Evolutionary conservation across 2,797 vertebrate species (phyloP).

Genomic region (Sebastiscus albofasciatus): DNA sequence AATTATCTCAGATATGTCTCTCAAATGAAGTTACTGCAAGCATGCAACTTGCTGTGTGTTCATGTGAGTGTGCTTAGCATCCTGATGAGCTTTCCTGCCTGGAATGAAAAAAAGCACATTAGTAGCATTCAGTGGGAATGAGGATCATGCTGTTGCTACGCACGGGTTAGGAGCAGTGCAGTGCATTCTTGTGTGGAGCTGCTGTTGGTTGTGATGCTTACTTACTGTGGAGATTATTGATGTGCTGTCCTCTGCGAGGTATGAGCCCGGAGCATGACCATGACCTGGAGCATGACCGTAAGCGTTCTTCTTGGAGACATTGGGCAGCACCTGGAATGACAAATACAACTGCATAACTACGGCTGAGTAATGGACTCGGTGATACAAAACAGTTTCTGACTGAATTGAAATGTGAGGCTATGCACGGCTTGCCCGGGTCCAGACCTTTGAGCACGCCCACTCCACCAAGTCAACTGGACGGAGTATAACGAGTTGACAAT

Average conservation of each 20-base stretch:
- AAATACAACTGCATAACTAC: background rate
- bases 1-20: constrained; percentile 2
- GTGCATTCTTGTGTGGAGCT: background rate
- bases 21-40: background rate
- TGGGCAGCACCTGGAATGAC: background rate
- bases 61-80: background rate
- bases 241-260: constrained; percentile 1
- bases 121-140: background rate
- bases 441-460: background rate
- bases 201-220: background rate
- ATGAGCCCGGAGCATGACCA: constrained; percentile 5
- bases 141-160: background rate
- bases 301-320: constrained; percentile 5
- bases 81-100: background rate
- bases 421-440: background rate
- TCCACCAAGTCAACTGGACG: background rate
- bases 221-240: constrained; percentile 11
- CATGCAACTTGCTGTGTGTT: constrained; percentile 2
- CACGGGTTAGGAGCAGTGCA: background rate
- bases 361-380: background rate
- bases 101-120: background rate
- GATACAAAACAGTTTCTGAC: background rate
- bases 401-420: background rate
- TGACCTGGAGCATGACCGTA: constrained; percentile 11
- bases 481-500: background rate